Evolutionary conservation across 2,888 invertebrate genomes (phyloP).

Genomic region (Brachycybe producta): DNA sequence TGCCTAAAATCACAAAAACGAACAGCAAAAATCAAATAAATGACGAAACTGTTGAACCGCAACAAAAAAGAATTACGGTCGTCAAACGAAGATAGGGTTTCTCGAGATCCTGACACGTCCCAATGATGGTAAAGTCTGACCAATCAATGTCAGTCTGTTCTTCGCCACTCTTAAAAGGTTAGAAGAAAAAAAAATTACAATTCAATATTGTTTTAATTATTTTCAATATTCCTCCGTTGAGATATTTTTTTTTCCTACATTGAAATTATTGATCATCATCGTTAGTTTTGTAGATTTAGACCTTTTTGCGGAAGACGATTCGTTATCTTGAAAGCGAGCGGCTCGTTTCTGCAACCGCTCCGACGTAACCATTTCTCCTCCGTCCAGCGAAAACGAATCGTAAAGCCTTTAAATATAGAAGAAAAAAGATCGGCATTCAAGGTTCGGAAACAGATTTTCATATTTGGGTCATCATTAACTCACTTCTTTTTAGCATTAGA

Average conservation of each 20-base stretch:
- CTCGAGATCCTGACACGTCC: conserved; percentile 85
- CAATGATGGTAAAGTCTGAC: conserved; percentile 78
- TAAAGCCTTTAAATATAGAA: background rate
- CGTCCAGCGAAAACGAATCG: conserved; percentile 1
- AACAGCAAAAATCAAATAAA: background rate
- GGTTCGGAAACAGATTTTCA: background rate
- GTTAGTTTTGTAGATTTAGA: conserved; percentile 14
- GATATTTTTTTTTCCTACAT: conserved; percentile 22
- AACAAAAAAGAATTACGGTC: conserved; percentile 36
- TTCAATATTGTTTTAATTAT: too few species aligned
- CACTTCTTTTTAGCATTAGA: conserved; percentile 20
- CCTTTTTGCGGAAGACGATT: conserved; percentile 24
- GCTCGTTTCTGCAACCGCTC: conserved; percentile 76
- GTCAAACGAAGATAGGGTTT: conserved; percentile 93
- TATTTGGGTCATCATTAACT: background rate
- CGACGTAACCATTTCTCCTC: conserved; percentile 34
- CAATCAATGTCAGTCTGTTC: conserved; percentile 63
- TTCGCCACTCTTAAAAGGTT: conserved; percentile 10
- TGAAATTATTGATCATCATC: conserved; percentile 28
- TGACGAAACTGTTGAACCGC: conserved; percentile 10
- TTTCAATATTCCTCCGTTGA: too few species aligned
- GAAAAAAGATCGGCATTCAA: background rate
- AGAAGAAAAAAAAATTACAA: conserved; percentile 1
- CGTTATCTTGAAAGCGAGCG: conserved; percentile 53
- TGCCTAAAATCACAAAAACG: conserved; percentile 47